These are phyloP conservation scores for Holcopasites calliopsidis DNA, from an alignment of 1,140 invertebrate genomes.

Conservation along the genomic window DNA sequence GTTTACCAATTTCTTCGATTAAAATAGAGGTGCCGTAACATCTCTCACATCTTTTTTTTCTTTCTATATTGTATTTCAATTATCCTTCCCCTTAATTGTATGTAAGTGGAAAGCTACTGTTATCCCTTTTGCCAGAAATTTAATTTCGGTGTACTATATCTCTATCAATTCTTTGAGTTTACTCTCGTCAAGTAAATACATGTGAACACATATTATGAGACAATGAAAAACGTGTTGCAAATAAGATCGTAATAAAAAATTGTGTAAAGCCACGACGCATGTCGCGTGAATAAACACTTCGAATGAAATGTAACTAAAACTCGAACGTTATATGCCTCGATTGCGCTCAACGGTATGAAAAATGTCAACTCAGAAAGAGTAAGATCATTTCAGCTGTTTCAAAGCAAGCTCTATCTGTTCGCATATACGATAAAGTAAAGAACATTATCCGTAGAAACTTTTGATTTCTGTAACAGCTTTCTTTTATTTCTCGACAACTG, in stretches of 20 bases:
- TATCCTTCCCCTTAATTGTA: constrained; percentile 21
- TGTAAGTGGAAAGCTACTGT: constrained; percentile 23
- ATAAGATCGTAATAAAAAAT: constrained; percentile 42
- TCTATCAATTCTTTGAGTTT: constrained; percentile 20
- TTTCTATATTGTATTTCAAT: constrained; percentile 48
- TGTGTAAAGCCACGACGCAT: not conserved
- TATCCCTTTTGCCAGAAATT: constrained; percentile 22
- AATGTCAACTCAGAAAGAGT: constrained; percentile 29
- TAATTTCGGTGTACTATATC: constrained; percentile 22
- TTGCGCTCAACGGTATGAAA: constrained; percentile 14
- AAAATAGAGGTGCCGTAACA: constrained; percentile 43
- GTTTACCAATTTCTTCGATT: constrained; percentile 28
- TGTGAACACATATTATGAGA: constrained; percentile 5
- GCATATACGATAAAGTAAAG: constrained; percentile 49
- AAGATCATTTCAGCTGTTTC: constrained; percentile 27
- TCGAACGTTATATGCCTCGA: not conserved
- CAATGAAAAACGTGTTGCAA: not conserved
- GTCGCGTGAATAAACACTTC: constrained; percentile 11
- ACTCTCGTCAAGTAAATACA: constrained; percentile 26
- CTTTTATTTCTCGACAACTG: constrained; percentile 57
- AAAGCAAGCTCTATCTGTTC: constrained; percentile 32
- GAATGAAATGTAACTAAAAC: constrained; percentile 28
- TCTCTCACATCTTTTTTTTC: constrained; percentile 11
- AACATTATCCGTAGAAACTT: constrained; percentile 39
- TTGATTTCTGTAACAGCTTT: constrained; percentile 58